phyloP scores from a whole-genome alignment of 2,113 vertebrate genomes.

The Rattus norvegicus region DNA sequence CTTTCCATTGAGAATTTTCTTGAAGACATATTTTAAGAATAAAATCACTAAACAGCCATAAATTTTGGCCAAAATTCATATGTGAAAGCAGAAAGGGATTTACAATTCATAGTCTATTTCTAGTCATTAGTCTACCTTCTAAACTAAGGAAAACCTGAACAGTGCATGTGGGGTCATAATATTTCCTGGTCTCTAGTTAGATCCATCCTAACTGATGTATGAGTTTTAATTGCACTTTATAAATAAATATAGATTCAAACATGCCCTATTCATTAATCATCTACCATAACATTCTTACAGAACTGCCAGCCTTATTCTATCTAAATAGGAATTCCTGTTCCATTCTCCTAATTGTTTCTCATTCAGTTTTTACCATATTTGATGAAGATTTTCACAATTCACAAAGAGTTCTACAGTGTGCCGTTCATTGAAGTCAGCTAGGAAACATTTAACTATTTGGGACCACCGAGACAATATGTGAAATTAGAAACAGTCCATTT shows the following conservation, averaged over 20 bases:
- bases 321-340: background rate
- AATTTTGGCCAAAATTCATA: background rate
- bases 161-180: background rate
- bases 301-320: background rate
- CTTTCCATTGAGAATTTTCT: background rate
- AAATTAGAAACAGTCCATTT: background rate
- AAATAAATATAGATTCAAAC: background rate
- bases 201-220: background rate
- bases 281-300: background rate
- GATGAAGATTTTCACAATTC: background rate
- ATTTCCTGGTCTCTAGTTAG: background rate
- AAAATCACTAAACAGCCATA: background rate
- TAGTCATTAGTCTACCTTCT: background rate
- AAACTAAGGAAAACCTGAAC: background rate
- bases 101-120: background rate
- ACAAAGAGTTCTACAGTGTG: background rate
- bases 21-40: background rate
- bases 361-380: background rate
- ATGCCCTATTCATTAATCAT: background rate
- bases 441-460: background rate
- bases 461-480: background rate
- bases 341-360: background rate
- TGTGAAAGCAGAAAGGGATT: background rate
- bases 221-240: background rate
- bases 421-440: too few species aligned